Percentiles rank a stretch among this genome's conserved stretches.
These are phyloP conservation scores for Collichthys lucidus DNA, from an alignment of 2,113 vertebrate species.

Conservation along the genomic window DNA sequence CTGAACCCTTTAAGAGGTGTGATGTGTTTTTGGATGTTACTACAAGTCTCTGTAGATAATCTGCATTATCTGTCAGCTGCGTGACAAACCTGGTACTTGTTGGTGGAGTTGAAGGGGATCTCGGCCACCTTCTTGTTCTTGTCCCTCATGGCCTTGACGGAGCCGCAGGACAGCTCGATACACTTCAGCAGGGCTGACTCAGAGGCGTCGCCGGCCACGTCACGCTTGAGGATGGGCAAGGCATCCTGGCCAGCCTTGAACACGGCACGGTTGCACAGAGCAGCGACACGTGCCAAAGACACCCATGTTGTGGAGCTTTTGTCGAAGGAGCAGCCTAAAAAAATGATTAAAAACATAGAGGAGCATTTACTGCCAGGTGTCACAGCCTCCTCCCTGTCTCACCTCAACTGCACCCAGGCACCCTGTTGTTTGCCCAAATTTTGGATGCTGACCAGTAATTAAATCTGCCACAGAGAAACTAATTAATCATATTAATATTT, in stretches of 20 bases:
- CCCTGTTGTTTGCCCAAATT: not conserved
- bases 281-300: slow-evolving; percentile 88
- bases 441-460: not conserved
- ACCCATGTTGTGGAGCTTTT: slow-evolving; percentile 92
- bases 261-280: slow-evolving; percentile 91
- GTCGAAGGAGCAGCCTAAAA: slow-evolving; percentile 90
- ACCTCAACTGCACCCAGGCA: not conserved
- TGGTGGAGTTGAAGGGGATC: slow-evolving; percentile 92
- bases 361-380: not conserved
- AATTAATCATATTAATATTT: not conserved
- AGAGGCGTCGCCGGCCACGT: slow-evolving; percentile 90
- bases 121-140: slow-evolving; percentile 93
- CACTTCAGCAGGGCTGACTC: slow-evolving; percentile 93
- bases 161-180: slow-evolving; percentile 91
- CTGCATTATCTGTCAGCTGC: not conserved
- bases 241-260: slow-evolving; percentile 93
- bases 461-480: not conserved
- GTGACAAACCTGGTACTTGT: slow-evolving; percentile 84
- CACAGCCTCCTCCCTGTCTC: not conserved
- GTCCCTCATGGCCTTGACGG: slow-evolving; percentile 89
- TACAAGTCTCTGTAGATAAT: not conserved
- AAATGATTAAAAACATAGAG: not conserved
- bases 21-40: not conserved
- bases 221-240: slow-evolving; percentile 90
- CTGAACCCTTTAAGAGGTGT: not conserved